Evolutionary conservation across 2,888 invertebrate species (phyloP), one percentile per base, ranked within the genome.

Genomic region (Schrankia costaestrigalis): DNA sequence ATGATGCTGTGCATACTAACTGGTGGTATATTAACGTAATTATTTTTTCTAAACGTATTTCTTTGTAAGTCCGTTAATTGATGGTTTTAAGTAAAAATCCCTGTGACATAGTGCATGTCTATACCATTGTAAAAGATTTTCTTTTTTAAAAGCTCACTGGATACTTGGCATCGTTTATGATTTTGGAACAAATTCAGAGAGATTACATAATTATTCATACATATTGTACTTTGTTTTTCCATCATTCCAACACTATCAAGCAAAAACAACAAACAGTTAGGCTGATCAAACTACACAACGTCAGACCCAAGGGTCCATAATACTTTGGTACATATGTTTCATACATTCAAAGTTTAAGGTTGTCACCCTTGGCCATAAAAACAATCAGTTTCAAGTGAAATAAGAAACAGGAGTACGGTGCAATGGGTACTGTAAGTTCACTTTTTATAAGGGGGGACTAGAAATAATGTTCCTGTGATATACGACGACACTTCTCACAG

Each of bases 401-500:
- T 83, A 85, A 81, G 83, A 80, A 83, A 78, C 85, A 86, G 76
- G 73, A 71, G 72, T 48, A 50, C 53, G 35, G 31, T 71, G 70
- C 67, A 66, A 52, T 56, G 68, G 67, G 64, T 62, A 53, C 59
- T 56, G 49, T 48, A 74, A 80, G 66, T 79, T 80, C 66, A 76
- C 69, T 80, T 84, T 81, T 84, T 82, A 78, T 41, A 43, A n/a
- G n/a, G 29, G 74, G 78, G 77, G 71, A 66, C 68, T 67, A 78
- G 71, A 79, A 84, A 82, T 83, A 78, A 83, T 82, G 76, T 73
- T 69, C 60, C 46, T 41, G 66, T 83, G 81, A 85, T 83, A 82
- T 85, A 86, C 72, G 63, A 65, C 71, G 77, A 79, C 84, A 82
- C 70, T 83, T 79, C 75, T 65, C 70, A 58, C 63, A 58, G 83